phyloP scores from a whole-genome alignment of 2,113 vertebrate genomes.

The Misgurnus anguillicaudatus region DNA sequence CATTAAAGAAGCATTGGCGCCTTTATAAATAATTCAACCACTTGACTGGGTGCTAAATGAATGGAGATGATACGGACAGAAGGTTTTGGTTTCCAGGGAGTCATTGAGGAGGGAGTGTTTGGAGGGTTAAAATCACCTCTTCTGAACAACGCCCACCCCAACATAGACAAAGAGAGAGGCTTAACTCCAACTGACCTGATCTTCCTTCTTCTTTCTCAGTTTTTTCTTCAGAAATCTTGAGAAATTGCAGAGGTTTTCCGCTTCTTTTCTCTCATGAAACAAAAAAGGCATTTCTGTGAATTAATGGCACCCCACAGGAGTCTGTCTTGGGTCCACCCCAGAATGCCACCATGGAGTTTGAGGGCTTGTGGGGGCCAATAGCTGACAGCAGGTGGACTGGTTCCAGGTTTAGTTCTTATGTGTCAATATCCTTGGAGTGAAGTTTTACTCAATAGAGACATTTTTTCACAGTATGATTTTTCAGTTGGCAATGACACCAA shows the following conservation, averaged over 20 bases:
- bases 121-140: constrained; percentile 69
- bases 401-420: constrained; percentile 56
- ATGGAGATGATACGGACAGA: constrained; percentile 66
- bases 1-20: constrained; percentile 62
- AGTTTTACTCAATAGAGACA: constrained; percentile 39
- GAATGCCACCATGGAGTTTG: constrained; percentile 68
- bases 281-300: constrained; percentile 66
- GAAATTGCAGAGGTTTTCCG: constrained; percentile 65
- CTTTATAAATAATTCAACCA: constrained; percentile 78
- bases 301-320: constrained; percentile 59
- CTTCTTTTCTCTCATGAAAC: constrained; percentile 61
- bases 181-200: constrained; percentile 63
- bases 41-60: constrained; percentile 65
- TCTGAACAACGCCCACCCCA: constrained; percentile 71
- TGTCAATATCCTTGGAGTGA: constrained; percentile 49
- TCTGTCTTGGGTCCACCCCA: constrained; percentile 66
- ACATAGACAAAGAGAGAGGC: constrained; percentile 57
- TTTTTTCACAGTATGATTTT: constrained; percentile 27
- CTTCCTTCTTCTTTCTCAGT: constrained; percentile 59
- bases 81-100: constrained; percentile 62
- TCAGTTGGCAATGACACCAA: constrained; percentile 5
- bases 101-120: constrained; percentile 65
- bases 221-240: constrained; percentile 59
- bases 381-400: constrained; percentile 57
- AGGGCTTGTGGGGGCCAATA: constrained; percentile 60